A percentile compares a stretch with the other conserved stretches of the same genome.
These are phyloP conservation scores for Dasyurus viverrinus DNA, from an alignment of 2,113 vertebrate species.

Conservation along the genomic window DNA sequence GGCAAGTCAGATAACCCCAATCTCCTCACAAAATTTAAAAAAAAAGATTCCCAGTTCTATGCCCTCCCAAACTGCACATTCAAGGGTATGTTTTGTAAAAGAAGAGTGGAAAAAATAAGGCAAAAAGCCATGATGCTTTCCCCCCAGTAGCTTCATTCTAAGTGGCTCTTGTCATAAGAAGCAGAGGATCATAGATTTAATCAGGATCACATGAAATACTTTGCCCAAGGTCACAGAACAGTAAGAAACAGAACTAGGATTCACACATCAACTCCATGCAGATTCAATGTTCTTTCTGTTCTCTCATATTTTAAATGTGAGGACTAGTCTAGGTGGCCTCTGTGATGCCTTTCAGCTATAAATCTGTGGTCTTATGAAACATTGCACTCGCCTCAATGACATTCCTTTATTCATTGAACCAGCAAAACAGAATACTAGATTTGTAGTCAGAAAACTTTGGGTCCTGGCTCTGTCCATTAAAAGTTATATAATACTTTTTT, in stretches of 20 bases:
- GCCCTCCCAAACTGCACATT: neutral
- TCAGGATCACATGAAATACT: neutral
- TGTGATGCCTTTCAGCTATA: neutral
- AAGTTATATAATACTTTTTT: neutral
- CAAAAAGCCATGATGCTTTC: neutral
- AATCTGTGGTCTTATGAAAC: neutral
- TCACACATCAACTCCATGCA: neutral
- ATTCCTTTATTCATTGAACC: neutral
- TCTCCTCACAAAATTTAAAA: too few species aligned
- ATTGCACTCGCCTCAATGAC: neutral
- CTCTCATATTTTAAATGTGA: neutral
- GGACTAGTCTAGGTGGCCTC: neutral
- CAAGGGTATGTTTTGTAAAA: neutral
- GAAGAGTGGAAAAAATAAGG: neutral
- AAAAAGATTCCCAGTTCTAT: too few species aligned
- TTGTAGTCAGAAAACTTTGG: neutral
- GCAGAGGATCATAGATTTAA: neutral
- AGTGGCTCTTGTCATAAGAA: neutral
- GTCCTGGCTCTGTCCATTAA: neutral
- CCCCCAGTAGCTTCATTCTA: neutral
- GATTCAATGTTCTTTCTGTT: neutral
- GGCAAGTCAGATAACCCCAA: too few species aligned
- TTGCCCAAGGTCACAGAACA: neutral
- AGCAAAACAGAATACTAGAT: neutral
- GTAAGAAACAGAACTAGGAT: neutral